Base-by-base conservation (phyloP, 2,888 invertebrate species). In the Dynastes maya region DNA sequence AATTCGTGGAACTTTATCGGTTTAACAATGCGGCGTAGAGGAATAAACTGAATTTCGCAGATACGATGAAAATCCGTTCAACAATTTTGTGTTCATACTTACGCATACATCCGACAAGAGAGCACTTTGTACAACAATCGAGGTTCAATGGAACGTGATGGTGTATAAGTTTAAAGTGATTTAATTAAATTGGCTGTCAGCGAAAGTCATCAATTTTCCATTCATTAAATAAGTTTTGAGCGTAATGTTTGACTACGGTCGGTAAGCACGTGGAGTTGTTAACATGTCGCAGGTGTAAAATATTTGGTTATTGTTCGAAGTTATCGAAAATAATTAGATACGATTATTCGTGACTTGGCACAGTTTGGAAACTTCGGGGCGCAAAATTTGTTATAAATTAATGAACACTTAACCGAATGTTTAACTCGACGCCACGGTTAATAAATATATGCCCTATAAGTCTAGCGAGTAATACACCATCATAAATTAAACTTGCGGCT, bases 1-100 rank as follows among this genome's bases (percentile, higher is more conserved):
- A 61, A 74, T 74, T 74, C 72, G 72, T 45, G 45, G 22, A 74
- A 74, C 72, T 74, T 74, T 74, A 74, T 74, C 61, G 45, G 72
- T 74, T 63, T 74, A 74, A 74, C 72, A 61, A 45, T 74, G 61
- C 45, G 61, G 45, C 49, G 61, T 74, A 3, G 58, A 13, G 27
- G 61, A 37, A 29, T 51, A 68, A 51, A 68, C 51, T 27, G 68
- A 68, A 49, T 68, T 74, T 45, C 61, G 37, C 16, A 74, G 9
- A 45, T 45, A 8, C 49, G 61, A 61, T 27, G 61, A 45, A 74
- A 74, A 74, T 74, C 27, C 72, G 63, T 74, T 74, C 63, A 74
- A 63, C 72, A 61, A 74, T 61, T 74, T 22, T 61, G 27, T 49
- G 22, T 61, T 61, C 4, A 27, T 49, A 55, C 5, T 1, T 11